Conservation (phyloP, 2,113 vertebrate species). For the Syngnathus scovelli region DNA sequence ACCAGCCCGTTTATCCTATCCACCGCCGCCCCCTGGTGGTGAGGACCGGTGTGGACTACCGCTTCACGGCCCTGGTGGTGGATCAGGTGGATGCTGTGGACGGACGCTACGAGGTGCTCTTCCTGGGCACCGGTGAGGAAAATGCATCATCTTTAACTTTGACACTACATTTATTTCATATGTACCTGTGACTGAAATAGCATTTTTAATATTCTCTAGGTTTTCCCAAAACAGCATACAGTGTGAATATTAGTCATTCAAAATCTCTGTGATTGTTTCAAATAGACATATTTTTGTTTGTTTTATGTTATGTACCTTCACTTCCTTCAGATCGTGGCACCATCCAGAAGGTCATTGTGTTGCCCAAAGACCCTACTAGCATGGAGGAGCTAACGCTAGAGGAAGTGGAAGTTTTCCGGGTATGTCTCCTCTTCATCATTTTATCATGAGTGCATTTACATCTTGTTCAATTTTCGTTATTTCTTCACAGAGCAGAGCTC, state of each 20-base stretch:
- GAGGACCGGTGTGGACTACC: constrained; percentile 75
- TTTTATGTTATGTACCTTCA: neutral
- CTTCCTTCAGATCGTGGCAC: constrained; percentile 71
- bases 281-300: too few species aligned
- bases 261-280: too few species aligned
- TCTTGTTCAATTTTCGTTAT: neutral
- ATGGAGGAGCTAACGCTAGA: constrained; percentile 78
- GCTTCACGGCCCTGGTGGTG: constrained; percentile 77
- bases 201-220: too few species aligned
- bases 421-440: constrained; percentile 37
- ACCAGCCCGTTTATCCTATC: constrained; percentile 74
- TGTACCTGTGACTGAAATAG: too few species aligned
- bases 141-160: too few species aligned
- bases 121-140: constrained; percentile 76
- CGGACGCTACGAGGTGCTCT: constrained; percentile 79
- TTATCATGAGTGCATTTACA: neutral
- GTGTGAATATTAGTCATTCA: too few species aligned
- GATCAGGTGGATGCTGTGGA: constrained; percentile 80
- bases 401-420: constrained; percentile 79
- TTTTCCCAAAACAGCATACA: too few species aligned
- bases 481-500: constrained; percentile 63
- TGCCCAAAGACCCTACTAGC: constrained; percentile 72
- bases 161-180: too few species aligned
- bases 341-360: constrained; percentile 79
- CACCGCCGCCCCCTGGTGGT: constrained; percentile 80